These are phyloP conservation scores for Drosophila aldrichi DNA, from an alignment of 2,888 invertebrate species.

Conservation along the genomic window DNA sequence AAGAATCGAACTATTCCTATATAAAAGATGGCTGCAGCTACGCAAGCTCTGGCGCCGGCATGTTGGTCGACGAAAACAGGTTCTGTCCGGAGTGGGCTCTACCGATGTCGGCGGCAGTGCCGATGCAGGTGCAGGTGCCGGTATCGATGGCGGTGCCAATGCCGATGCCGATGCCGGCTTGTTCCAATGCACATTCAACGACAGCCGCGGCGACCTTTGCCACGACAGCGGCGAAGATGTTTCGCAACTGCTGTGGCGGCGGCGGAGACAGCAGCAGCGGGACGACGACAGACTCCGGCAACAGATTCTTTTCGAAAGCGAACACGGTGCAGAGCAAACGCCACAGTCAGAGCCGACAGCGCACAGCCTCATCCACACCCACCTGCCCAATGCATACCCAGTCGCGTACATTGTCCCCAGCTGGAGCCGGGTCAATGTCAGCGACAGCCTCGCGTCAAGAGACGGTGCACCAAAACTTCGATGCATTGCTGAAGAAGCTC, in stretches of 20 bases:
- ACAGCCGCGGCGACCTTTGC: slow-evolving; percentile 53
- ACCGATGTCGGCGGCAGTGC: slow-evolving; percentile 1
- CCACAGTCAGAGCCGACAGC: slow-evolving; percentile 44
- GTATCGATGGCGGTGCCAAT: not conserved
- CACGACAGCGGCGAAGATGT: slow-evolving; percentile 72
- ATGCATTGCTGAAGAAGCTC: slow-evolving; percentile 79
- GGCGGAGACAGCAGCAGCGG: slow-evolving; percentile 12
- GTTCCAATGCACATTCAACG: slow-evolving; percentile 20
- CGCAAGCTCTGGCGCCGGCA: slow-evolving; percentile 80
- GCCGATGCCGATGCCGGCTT: slow-evolving; percentile 14
- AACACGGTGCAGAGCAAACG: slow-evolving; percentile 32
- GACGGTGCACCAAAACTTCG: slow-evolving; percentile 67
- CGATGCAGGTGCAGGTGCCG: not conserved
- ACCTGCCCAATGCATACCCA: slow-evolving; percentile 45
- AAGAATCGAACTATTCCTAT: slow-evolving; percentile 58
- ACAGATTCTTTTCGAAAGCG: slow-evolving; percentile 28
- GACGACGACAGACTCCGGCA: slow-evolving; percentile 65
- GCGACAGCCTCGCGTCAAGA: slow-evolving; percentile 38
- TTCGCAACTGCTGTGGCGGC: slow-evolving; percentile 82
- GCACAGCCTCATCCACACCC: slow-evolving; percentile 28
- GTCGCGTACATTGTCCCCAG: slow-evolving; percentile 30
- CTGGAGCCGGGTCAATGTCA: slow-evolving; percentile 18
- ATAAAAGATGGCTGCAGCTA: slow-evolving; percentile 75
- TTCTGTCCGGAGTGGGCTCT: not conserved
- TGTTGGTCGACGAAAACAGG: slow-evolving; percentile 73